Conservation (phyloP, 2,113 vertebrate species). For the Nerophis ophidion region DNA sequence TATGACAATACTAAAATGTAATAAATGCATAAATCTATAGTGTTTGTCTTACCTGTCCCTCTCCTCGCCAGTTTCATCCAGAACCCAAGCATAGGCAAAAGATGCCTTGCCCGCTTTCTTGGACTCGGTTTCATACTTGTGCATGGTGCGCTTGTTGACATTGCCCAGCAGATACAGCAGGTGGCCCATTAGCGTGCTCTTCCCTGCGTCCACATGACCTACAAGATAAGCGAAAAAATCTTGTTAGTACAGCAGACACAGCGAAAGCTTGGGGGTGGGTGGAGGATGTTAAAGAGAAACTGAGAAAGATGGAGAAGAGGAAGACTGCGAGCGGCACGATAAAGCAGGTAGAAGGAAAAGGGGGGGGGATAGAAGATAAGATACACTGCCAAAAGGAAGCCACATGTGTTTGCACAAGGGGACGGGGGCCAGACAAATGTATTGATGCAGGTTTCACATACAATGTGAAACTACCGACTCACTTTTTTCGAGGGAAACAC, state of each 20-base stretch:
- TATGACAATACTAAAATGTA: neutral
- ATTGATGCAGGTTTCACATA: constrained; percentile 42
- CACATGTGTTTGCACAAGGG: neutral
- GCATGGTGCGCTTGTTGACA: constrained; percentile 98
- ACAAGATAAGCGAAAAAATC: neutral
- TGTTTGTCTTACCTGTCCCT: constrained; percentile 81
- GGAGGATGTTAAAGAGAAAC: neutral
- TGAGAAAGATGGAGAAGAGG: constrained; percentile 7
- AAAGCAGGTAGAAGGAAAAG: constrained; percentile 20
- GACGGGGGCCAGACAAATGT: constrained; percentile 3
- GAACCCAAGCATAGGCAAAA: constrained; percentile 95
- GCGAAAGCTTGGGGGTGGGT: neutral
- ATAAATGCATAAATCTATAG: neutral
- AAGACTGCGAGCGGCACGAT: constrained; percentile 24
- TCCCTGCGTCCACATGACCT: constrained; percentile 98
- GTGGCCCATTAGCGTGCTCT: constrained; percentile 98
- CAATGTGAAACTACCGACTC: constrained; percentile 55
- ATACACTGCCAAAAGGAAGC: neutral
- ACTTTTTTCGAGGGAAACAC: constrained; percentile 30
- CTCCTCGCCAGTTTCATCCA: constrained; percentile 98
- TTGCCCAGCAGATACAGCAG: constrained; percentile 92
- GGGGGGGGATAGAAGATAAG: constrained; percentile 3
- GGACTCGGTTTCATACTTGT: constrained; percentile 95
- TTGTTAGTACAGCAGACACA: neutral
- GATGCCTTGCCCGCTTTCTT: constrained; percentile 98